These are phyloP conservation scores for Neosilurus mollespiculum DNA, from an alignment of 2,797 vertebrate genomes.

Conservation along the genomic window DNA sequence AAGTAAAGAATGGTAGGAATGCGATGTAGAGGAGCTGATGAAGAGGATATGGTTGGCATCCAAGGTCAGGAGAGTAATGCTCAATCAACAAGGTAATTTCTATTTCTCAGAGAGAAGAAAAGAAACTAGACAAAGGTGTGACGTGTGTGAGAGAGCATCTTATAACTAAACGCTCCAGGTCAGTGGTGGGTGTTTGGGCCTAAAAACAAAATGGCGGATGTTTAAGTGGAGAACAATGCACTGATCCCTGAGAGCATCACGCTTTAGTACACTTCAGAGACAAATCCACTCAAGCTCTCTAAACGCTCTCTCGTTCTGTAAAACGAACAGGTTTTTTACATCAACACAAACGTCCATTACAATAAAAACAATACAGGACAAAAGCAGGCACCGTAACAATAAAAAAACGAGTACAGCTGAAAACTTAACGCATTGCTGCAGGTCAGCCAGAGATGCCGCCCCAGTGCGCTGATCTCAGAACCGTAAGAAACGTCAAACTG, in stretches of 20 bases:
- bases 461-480: constrained; percentile 21
- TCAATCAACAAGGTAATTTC: background rate
- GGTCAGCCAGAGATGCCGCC: background rate
- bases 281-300: constrained; percentile 1
- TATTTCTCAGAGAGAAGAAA: background rate
- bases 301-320: background rate
- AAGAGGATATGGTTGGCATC: background rate
- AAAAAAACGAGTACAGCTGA: background rate
- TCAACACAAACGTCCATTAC: background rate
- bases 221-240: background rate
- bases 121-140: no score
- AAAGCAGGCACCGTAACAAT: constrained; percentile 22
- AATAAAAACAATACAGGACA: background rate
- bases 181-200: no score
- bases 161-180: background rate
- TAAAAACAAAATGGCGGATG: background rate
- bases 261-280: background rate
- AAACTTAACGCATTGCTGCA: background rate
- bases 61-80: background rate
- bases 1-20: background rate
- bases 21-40: background rate
- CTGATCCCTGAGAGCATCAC: constrained; percentile 18
- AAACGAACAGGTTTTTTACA: background rate
- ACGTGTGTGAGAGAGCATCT: background rate
- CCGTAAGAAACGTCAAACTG: background rate